phyloP scores from a whole-genome alignment of 1,140 invertebrate genomes.

The Brachionus angularis region DNA sequence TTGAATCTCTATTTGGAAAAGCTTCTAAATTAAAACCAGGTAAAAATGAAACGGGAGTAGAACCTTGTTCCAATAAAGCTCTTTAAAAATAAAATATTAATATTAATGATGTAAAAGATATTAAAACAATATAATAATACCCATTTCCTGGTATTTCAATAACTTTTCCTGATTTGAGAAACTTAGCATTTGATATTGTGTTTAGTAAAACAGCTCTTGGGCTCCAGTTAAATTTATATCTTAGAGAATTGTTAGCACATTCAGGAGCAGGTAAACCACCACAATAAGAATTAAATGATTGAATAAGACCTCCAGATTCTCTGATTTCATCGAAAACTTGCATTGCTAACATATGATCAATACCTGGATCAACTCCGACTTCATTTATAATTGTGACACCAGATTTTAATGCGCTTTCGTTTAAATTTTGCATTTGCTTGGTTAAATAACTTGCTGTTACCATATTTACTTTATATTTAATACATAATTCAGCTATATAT shows the following conservation, averaged over 20 bases:
- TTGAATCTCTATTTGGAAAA: conserved; percentile 91
- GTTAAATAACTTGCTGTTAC: conserved; percentile 93
- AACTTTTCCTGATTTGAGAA: conserved; percentile 75
- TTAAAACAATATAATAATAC: background rate
- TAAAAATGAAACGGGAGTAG: conserved; percentile 67
- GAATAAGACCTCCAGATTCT: conserved; percentile 66
- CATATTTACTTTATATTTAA: conserved; percentile 78
- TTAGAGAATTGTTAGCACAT: conserved; percentile 80
- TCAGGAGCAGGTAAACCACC: conserved; percentile 93
- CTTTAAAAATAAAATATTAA: background rate
- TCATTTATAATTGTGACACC: conserved; percentile 89
- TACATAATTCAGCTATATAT: conserved; percentile 75
- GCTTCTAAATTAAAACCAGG: conserved; percentile 95
- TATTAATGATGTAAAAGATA: no score
- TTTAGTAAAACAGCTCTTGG: conserved; percentile 84
- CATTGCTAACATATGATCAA: conserved; percentile 93
- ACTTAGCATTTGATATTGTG: conserved; percentile 79
- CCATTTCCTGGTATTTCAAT: conserved; percentile 21
- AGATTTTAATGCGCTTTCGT: conserved; percentile 74
- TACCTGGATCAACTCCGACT: conserved; percentile 91
- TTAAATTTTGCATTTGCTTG: conserved; percentile 72
- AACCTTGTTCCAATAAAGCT: conserved; percentile 30
- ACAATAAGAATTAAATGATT: conserved; percentile 79
- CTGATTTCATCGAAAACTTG: conserved; percentile 89
- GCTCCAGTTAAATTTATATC: conserved; percentile 92